These are phyloP conservation scores for Drosophila recens DNA, from an alignment of 2,888 invertebrate genomes.

Conservation along the genomic window DNA sequence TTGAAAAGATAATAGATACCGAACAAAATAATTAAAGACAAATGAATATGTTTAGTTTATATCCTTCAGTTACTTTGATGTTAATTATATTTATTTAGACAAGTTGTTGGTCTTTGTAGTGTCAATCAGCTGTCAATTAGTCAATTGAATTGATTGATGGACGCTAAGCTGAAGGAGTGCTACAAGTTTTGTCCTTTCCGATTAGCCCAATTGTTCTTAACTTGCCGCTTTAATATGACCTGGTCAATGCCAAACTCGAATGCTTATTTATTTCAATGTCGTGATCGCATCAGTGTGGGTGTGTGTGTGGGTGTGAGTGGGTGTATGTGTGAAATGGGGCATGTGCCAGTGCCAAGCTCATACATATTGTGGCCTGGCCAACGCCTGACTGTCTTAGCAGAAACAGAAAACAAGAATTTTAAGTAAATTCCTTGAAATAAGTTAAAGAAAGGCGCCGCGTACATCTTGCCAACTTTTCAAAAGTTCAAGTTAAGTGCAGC, in stretches of 20 bases:
- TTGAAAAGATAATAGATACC: no score
- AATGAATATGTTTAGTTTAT: neutral
- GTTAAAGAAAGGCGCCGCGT: constrained; percentile 34
- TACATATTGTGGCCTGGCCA: constrained; percentile 45
- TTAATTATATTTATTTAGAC: constrained; percentile 7
- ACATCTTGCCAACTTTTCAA: constrained; percentile 66
- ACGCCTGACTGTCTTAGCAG: constrained; percentile 57
- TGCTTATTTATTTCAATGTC: constrained; percentile 73
- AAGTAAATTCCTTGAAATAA: constrained; percentile 67
- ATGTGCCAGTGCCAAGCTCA: constrained; percentile 24
- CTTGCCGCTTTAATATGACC: constrained; percentile 57
- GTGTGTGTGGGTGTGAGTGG: constrained; percentile 23
- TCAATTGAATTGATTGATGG: constrained; percentile 48
- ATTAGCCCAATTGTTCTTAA: constrained; percentile 26
- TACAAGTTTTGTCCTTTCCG: neutral
- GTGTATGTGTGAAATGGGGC: neutral
- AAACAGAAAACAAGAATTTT: constrained; percentile 36
- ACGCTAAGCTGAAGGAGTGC: constrained; percentile 40
- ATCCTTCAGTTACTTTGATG: neutral
- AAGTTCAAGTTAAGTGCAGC: constrained; percentile 71
- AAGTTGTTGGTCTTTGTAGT: constrained; percentile 10
- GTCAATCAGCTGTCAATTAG: constrained; percentile 33
- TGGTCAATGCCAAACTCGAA: constrained; percentile 66
- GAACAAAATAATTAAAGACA: neutral
- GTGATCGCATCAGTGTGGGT: constrained; percentile 46